These are phyloP conservation scores for Acanthosepion lycidas DNA, from an alignment of 2,888 invertebrate species.

Conservation along the genomic window DNA sequence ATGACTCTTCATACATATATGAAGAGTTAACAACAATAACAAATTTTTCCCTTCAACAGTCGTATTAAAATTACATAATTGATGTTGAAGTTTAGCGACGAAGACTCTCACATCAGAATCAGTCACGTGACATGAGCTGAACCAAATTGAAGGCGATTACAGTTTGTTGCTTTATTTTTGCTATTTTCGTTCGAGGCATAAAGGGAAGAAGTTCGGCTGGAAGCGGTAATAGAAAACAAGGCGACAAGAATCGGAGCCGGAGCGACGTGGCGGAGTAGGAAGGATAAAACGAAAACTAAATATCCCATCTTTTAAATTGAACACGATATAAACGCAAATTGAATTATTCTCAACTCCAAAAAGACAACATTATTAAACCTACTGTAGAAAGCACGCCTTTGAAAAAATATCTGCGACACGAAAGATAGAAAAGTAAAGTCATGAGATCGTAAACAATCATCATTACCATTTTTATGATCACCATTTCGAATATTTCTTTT, in stretches of 20 bases:
- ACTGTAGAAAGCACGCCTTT: neutral
- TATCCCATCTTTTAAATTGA: neutral
- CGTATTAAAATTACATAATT: neutral
- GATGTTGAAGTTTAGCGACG: neutral
- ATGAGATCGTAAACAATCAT: too few relatives aligned
- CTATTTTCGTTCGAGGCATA: too few relatives aligned
- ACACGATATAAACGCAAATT: slow-evolving; percentile 11
- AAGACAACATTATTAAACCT: neutral
- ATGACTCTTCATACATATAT: neutral
- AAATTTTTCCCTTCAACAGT: neutral
- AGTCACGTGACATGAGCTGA: neutral
- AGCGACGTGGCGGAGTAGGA: neutral
- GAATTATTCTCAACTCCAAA: neutral
- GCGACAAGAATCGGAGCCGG: neutral
- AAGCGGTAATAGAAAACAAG: neutral
- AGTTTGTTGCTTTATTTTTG: too few relatives aligned
- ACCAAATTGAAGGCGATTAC: neutral
- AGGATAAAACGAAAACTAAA: neutral
- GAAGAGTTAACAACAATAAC: neutral
- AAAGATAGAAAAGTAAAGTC: neutral
- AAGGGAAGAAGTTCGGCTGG: neutral
- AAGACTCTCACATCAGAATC: neutral
- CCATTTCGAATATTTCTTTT: too few relatives aligned
- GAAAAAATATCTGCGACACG: neutral
- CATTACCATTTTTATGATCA: too few relatives aligned